Base-by-base conservation (phyloP, 2,113 vertebrate genomes). In the Mustela lutreola region DNA sequence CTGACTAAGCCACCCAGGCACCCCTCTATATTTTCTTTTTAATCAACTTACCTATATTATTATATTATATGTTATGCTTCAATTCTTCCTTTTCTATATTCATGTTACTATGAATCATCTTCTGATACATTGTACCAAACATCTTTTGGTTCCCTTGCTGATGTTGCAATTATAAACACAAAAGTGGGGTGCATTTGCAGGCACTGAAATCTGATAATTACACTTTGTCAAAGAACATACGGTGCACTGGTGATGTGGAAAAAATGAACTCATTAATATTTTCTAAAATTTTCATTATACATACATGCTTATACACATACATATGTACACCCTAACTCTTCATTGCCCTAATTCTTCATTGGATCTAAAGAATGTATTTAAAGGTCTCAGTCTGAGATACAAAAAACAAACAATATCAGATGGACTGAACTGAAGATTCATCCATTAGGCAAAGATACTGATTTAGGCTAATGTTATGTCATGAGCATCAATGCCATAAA, bases 31-130 rank as follows among this genome's bases (percentile, higher is more conserved):
- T 2, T 33, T 48, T 60, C 26, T 73, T 91, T 87, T 31, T 70
- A 92, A 26, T 76, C 21, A 76, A 45, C 1, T 82, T 82, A 63
- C 14, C 16, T 78, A 26, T 56, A 39, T 48, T 79, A 82, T 22
- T 70, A 14, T 53, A 7, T 42, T 16, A 5, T 15, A 62, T 9
- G 7, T 75, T 31, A 65, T 81, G 12, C 5, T 28, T 82, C 28
- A 48, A 2, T 94, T 88, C 22, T 67, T 4, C 9, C 31, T 82
- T 87, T 87, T 50, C 28, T 75, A n/a, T 22, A 45, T n/a, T 94
- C 22, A 88, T 39, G 71, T 90, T 60, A 62, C 26, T 89, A 8
- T 33, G 5, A 89, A 63, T 90, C 71, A 82, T 71, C 60, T 94
- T 81, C 18, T 92, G 56, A 9, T 56, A 91, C 2, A 62, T 16